Base-by-base conservation (phyloP, 2,888 invertebrate species). In the Xylophagus ater region DNA sequence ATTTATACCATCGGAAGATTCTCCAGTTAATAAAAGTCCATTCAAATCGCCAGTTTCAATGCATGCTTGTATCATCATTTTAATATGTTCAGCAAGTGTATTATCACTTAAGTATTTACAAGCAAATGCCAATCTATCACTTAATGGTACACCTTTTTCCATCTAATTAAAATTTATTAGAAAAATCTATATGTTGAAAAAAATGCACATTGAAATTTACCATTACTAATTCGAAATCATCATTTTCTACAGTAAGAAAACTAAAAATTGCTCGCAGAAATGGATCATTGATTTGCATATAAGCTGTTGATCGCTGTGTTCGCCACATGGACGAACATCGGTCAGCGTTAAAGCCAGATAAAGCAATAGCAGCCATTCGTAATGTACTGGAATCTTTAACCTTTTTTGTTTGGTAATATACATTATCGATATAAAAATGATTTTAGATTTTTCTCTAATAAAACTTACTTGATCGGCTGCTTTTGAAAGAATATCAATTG, bases 61-160 rank as follows among this genome's bases (percentile, higher is more conserved):
- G 48, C 90, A 71, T 50, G 74, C 73, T 47, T 73, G 73, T 30
- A 78, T 75, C 37, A 86, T 71, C 47, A 71, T 71, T 46, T 78
- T 76, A 34, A 93, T 70, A 66, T 82, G 93, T 29, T 86, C 85
- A 41, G 74, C 68, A 46, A 94, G 69, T 64, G 82, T 76, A 13
- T 67, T 67, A 66, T 94, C 93, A 2, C 86, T 75, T 18, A 92
- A 69, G 68, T 81, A 92, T 56, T 80, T 78, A 56, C 87, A 81
- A 14, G 90, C 89, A 67, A 92, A 89, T n/a, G 89, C 90, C 36
- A 92, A 79, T 52, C 87, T 73, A 66, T 92, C 92, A 49, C 83
- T 81, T 7, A 94, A 77, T 0, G 83, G 78, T 67, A 94, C 79
- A 31, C 79, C 85, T 28, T 72, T 75, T 63, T 93, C 92, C 55